A percentile compares a stretch with the other conserved stretches of the same genome.
These are phyloP conservation scores for Timandra comae DNA, from an alignment of 2,888 invertebrate genomes.

Conservation along the genomic window DNA sequence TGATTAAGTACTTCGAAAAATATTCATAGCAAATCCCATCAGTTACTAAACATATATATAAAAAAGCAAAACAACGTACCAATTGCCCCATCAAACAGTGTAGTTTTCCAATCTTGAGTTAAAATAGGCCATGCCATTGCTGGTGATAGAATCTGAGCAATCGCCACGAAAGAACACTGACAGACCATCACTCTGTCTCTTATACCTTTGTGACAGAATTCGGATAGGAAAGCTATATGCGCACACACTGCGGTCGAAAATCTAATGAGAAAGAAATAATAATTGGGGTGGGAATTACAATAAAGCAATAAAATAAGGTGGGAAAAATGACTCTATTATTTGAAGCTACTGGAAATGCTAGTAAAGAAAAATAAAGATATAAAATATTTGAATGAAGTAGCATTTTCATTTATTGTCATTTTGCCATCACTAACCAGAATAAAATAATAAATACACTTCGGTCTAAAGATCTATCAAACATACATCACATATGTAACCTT, in stretches of 20 bases:
- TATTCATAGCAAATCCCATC: no score
- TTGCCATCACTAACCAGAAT: no score
- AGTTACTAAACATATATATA: no score
- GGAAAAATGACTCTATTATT: background rate
- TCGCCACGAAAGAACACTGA: conserved; percentile 39
- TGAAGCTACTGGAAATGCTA: no score
- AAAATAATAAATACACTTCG: no score
- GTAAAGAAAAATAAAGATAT: no score
- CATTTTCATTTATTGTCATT: background rate
- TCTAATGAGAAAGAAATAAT: conserved; percentile 27
- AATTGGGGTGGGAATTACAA: background rate
- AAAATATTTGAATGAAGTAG: no score
- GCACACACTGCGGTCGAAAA: conserved; percentile 45
- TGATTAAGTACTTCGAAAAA: no score
- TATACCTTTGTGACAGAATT: conserved; percentile 45
- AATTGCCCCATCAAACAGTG: conserved; percentile 36
- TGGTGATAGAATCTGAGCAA: conserved; percentile 39
- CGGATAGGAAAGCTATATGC: conserved; percentile 37
- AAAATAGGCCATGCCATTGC: conserved; percentile 47
- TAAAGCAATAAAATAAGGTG: background rate
- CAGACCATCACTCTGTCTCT: conserved; percentile 46
- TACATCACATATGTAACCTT: no score
- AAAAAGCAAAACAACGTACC: conserved; percentile 35
- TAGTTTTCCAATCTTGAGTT: conserved; percentile 39
- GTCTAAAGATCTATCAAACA: no score